phyloP scores from a whole-genome alignment of 2,888 invertebrate genomes.

The Hirtodrosophila cameraria region DNA sequence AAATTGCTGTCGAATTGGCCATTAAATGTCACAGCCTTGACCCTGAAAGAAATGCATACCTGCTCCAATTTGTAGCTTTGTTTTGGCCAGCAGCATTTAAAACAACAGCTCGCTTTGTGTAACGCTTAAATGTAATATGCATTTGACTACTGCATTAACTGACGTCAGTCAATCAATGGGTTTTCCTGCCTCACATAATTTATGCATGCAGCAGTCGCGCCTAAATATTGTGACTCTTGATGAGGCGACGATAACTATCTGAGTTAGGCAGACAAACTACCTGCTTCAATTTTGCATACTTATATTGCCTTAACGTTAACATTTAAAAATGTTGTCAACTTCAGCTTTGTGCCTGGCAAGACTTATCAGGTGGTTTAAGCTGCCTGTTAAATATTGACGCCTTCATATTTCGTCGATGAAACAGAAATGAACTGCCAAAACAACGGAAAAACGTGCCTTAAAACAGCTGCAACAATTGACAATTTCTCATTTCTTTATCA shows the following conservation, averaged over 20 bases:
- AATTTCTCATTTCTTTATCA: too few species aligned
- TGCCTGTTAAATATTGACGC: too few species aligned
- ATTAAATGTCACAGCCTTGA: constrained; percentile 43
- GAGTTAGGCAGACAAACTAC: too few species aligned
- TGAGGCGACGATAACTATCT: neutral
- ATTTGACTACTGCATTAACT: constrained; percentile 44
- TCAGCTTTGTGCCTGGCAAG: too few species aligned
- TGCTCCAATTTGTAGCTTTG: constrained; percentile 38
- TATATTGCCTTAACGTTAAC: too few species aligned
- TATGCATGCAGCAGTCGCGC: constrained; percentile 42
- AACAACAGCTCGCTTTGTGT: constrained; percentile 36
- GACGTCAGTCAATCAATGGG: constrained; percentile 57
- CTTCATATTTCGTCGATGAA: too few species aligned
- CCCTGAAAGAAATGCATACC: constrained; percentile 56
- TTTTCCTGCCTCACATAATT: constrained; percentile 30
- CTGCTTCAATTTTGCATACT: too few species aligned
- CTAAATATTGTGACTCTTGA: constrained; percentile 4
- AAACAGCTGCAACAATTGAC: too few species aligned
- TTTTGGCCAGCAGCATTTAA: constrained; percentile 24
- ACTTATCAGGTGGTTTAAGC: too few species aligned
- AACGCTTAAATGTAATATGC: constrained; percentile 41
- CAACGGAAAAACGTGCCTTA: too few species aligned
- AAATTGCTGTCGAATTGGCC: constrained; percentile 34
- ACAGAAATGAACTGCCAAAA: too few species aligned
- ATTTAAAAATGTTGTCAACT: too few species aligned